Conservation (phyloP, 2,888 invertebrate species). For the Epistrophe grossulariae region DNA sequence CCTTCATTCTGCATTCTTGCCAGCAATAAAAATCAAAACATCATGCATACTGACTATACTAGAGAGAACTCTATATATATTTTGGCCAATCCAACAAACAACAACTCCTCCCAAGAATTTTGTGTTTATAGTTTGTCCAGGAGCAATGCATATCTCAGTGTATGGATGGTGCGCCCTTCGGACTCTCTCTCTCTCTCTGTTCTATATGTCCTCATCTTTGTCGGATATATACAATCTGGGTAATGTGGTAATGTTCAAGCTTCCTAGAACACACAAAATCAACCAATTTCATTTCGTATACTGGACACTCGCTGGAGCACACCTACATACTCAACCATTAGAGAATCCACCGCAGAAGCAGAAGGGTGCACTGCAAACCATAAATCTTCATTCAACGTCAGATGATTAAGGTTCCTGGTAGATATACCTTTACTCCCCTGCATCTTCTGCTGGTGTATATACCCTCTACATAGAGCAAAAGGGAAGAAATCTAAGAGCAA, state of each 20-base stretch:
- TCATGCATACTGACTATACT: slow-evolving; percentile 46
- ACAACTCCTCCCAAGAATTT: slow-evolving; percentile 6
- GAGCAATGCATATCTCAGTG: slow-evolving; percentile 61
- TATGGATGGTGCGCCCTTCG: background rate
- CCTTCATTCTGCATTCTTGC: slow-evolving; percentile 59
- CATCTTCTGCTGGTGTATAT: slow-evolving; percentile 6
- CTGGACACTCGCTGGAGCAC: slow-evolving; percentile 25
- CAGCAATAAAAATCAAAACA: slow-evolving; percentile 73
- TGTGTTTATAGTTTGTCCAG: slow-evolving; percentile 26
- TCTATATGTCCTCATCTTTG: background rate
- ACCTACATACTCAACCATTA: slow-evolving; percentile 20
- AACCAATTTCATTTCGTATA: slow-evolving; percentile 8
- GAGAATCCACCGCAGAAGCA: slow-evolving; percentile 22
- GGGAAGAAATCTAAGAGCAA: slow-evolving; percentile 37
- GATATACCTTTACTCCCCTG: slow-evolving; percentile 20
- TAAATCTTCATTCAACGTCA: slow-evolving; percentile 74
- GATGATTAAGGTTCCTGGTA: slow-evolving; percentile 61
- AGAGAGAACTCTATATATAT: slow-evolving; percentile 9
- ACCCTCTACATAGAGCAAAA: background rate
- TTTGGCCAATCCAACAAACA: slow-evolving; percentile 8
- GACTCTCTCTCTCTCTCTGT: too few relatives aligned
- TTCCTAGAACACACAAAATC: slow-evolving; percentile 40
- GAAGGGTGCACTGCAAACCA: slow-evolving; percentile 54
- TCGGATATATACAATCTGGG: slow-evolving; percentile 60
- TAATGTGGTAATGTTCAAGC: slow-evolving; percentile 68